These are phyloP conservation scores for Phaedon cochleariae DNA, from an alignment of 2,888 invertebrate species.

Conservation along the genomic window DNA sequence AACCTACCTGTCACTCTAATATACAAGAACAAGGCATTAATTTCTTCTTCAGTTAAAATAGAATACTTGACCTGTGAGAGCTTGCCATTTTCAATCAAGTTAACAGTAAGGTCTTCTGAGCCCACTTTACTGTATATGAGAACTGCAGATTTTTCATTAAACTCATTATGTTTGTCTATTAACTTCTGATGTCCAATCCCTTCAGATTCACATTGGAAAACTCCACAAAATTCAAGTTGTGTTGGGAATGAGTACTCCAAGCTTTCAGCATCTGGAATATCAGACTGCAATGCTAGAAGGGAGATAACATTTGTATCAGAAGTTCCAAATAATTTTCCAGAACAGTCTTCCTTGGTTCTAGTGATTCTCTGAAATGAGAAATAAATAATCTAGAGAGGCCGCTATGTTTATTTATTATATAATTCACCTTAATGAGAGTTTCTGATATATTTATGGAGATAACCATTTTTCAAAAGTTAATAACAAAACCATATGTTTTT, in stretches of 20 bases:
- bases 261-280: conserved; percentile 66
- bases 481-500: no score
- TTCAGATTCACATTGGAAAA: conserved; percentile 67
- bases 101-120: neutral
- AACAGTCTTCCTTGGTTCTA: conserved; percentile 68
- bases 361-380: conserved; percentile 70
- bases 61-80: conserved; percentile 53
- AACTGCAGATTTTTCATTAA: conserved; percentile 1
- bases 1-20: conserved; percentile 81
- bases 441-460: conserved; percentile 72
- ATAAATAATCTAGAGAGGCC: neutral
- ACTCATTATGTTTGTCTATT: neutral
- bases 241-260: conserved; percentile 76
- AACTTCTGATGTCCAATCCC: neutral
- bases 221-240: conserved; percentile 80
- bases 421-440: conserved; percentile 74
- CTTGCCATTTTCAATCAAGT: conserved; percentile 15
- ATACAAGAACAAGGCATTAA: conserved; percentile 69
- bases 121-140: neutral
- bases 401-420: neutral
- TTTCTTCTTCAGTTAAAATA: conserved; percentile 66
- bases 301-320: conserved; percentile 76
- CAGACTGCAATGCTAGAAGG: conserved; percentile 74
- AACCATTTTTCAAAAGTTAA: neutral
- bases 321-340: conserved; percentile 79